A percentile compares a stretch with the other conserved stretches of the same genome.
Conservation (phyloP, 2,888 invertebrate genomes). For the Scaptomyza flava region DNA sequence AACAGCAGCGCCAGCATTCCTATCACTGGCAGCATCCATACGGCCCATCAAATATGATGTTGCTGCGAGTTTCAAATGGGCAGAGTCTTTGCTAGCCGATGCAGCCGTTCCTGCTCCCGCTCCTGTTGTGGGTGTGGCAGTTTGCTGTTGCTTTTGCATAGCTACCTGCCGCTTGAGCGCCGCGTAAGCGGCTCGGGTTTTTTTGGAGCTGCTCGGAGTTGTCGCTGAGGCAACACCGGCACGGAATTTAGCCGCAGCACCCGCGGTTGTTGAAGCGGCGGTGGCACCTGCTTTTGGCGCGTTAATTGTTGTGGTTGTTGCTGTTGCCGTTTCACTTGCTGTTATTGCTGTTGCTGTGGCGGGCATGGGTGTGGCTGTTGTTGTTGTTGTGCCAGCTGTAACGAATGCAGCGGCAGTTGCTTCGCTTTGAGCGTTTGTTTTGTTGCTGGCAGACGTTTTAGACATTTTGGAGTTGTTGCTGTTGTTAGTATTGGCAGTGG, state of each 20-base stretch:
- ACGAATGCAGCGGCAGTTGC: slow-evolving; percentile 65
- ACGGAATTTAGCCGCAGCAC: slow-evolving; percentile 70
- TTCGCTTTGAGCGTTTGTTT: slow-evolving; percentile 49
- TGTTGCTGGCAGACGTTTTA: slow-evolving; percentile 70
- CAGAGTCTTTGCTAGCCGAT: slow-evolving; percentile 54
- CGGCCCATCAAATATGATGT: slow-evolving; percentile 72
- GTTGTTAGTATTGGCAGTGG: slow-evolving; percentile 64
- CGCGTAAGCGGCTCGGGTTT: slow-evolving; percentile 70
- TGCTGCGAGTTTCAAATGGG: slow-evolving; percentile 80
- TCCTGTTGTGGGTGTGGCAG: slow-evolving; percentile 55
- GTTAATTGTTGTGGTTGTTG: slow-evolving; percentile 52
- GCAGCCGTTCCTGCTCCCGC: slow-evolving; percentile 29
- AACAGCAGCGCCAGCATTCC: slow-evolving; percentile 59
- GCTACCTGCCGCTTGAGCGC: slow-evolving; percentile 70
- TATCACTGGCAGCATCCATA: slow-evolving; percentile 76
- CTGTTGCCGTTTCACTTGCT: slow-evolving; percentile 30
- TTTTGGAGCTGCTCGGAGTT: slow-evolving; percentile 57
- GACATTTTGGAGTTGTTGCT: slow-evolving; percentile 78
- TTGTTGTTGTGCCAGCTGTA: slow-evolving; percentile 60
- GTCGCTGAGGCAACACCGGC: slow-evolving; percentile 73
- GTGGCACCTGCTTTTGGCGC: slow-evolving; percentile 34
- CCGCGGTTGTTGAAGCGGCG: slow-evolving; percentile 43
- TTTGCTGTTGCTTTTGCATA: slow-evolving; percentile 61
- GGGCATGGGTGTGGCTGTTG: slow-evolving; percentile 64
- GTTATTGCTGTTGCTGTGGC: slow-evolving; percentile 53